Evolutionary conservation across 2,888 invertebrate species (phyloP).

Genomic region (Enchytraeus crypticus): DNA sequence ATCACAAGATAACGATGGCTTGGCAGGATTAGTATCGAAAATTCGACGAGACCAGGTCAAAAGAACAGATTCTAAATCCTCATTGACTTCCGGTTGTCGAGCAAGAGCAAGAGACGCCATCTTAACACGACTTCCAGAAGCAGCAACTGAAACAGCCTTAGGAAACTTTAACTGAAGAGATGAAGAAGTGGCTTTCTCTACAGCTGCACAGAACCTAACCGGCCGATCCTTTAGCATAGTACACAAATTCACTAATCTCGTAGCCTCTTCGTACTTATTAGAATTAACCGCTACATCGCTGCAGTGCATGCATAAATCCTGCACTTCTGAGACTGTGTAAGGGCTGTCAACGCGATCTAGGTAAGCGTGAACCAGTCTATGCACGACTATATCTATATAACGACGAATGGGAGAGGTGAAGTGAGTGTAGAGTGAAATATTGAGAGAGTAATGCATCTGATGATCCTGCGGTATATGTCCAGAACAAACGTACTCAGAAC

Average conservation of each 20-base stretch:
- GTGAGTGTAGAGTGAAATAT: conserved; percentile 31
- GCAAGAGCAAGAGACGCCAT: background rate
- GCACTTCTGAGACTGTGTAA: conserved; percentile 30
- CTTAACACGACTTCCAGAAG: background rate
- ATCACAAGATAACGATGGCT: background rate
- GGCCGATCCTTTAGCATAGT: conserved; percentile 31
- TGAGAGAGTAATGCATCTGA: conserved; percentile 31
- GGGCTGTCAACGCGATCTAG: conserved; percentile 31
- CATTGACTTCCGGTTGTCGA: background rate
- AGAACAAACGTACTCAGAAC: conserved; percentile 29
- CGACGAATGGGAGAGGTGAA: conserved; percentile 36
- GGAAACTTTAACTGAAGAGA: background rate
- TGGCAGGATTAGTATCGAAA: conserved; percentile 22
- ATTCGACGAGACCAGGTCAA: background rate
- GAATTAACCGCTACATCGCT: conserved; percentile 11
- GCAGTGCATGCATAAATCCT: conserved; percentile 25
- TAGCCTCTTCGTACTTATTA: conserved; percentile 15
- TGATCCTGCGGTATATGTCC: conserved; percentile 15
- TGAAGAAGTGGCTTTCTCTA: conserved; percentile 26
- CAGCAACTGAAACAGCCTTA: background rate
- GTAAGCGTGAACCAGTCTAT: conserved; percentile 32
- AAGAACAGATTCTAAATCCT: background rate
- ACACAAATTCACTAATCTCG: conserved; percentile 25
- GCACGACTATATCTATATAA: conserved; percentile 38
- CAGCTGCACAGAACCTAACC: conserved; percentile 30